These are phyloP conservation scores for Nomada fabriciana DNA, from an alignment of 2,888 invertebrate species.

Conservation along the genomic window DNA sequence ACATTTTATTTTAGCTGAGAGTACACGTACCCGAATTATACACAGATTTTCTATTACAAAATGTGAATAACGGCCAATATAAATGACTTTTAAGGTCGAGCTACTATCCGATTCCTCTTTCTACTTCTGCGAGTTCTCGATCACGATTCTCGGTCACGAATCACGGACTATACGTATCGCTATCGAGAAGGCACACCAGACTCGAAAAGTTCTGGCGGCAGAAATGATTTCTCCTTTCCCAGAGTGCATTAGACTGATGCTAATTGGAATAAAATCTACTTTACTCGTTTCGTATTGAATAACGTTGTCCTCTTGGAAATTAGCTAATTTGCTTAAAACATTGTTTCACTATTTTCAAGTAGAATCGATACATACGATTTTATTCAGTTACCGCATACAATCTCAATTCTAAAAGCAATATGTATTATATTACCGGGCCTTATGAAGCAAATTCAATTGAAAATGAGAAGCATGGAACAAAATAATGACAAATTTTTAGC, in stretches of 20 bases:
- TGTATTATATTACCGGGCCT: background rate
- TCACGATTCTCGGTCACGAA: conserved; percentile 52
- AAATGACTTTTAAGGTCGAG: conserved; percentile 63
- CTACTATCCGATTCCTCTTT: conserved; percentile 37
- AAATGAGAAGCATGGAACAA: background rate
- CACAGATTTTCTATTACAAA: conserved; percentile 22
- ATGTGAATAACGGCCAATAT: conserved; percentile 26
- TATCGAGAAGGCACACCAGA: conserved; percentile 59
- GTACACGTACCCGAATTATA: conserved; percentile 27
- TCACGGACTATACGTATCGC: conserved; percentile 33
- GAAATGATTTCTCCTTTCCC: conserved; percentile 33
- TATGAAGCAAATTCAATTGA: background rate
- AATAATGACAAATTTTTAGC: background rate
- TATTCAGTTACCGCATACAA: background rate
- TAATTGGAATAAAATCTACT: background rate
- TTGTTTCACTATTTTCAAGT: background rate
- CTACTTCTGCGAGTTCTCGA: conserved; percentile 35
- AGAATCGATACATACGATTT: background rate
- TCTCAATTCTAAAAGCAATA: background rate
- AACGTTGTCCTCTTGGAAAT: background rate
- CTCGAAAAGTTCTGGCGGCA: conserved; percentile 23
- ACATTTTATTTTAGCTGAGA: conserved; percentile 72
- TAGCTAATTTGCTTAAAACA: background rate
- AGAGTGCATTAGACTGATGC: background rate
- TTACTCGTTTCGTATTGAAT: background rate